phyloP scores from a whole-genome alignment of 2,888 invertebrate species.

The Alloscopus bannaensis region DNA sequence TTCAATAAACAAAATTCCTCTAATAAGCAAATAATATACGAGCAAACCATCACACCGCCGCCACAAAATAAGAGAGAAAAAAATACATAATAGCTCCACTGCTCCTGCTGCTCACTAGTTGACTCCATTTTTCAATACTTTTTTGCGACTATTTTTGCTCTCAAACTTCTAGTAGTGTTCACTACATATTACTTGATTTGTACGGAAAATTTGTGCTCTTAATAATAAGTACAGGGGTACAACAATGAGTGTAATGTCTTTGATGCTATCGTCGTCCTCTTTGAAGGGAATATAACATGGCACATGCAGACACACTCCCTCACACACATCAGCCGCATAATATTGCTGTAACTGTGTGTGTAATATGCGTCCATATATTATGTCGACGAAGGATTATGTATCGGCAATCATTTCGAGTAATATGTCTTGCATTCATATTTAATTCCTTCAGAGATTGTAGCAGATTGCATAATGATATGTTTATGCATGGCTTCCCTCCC shows the following conservation, averaged over 20 bases:
- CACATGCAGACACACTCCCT: too few species aligned
- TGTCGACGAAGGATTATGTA: too few species aligned
- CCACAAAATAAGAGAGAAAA: not conserved
- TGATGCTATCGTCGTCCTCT: too few species aligned
- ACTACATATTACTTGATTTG: too few species aligned
- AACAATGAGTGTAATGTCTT: too few species aligned
- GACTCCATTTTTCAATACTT: constrained; percentile 10
- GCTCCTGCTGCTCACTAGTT: not conserved
- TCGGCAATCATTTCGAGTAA: constrained; percentile 5
- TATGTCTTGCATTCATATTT: not conserved
- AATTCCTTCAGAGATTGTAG: not conserved
- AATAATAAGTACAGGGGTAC: too few species aligned
- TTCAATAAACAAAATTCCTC: not conserved
- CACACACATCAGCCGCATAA: too few species aligned
- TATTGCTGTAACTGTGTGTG: too few species aligned
- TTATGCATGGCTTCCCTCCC: constrained; percentile 17
- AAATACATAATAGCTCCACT: not conserved
- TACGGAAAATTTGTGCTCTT: too few species aligned
- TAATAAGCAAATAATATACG: constrained; percentile 15
- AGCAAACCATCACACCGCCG: not conserved
- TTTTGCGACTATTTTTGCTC: constrained; percentile 28
- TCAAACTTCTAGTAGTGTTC: too few species aligned
- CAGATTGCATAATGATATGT: constrained; percentile 16
- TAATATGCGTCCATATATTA: too few species aligned
- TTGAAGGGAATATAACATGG: too few species aligned